Evolutionary conservation across 1,140 invertebrate species (phyloP), one percentile per base, ranked within the genome.

Genomic region (Acromyrmex charruanus): DNA sequence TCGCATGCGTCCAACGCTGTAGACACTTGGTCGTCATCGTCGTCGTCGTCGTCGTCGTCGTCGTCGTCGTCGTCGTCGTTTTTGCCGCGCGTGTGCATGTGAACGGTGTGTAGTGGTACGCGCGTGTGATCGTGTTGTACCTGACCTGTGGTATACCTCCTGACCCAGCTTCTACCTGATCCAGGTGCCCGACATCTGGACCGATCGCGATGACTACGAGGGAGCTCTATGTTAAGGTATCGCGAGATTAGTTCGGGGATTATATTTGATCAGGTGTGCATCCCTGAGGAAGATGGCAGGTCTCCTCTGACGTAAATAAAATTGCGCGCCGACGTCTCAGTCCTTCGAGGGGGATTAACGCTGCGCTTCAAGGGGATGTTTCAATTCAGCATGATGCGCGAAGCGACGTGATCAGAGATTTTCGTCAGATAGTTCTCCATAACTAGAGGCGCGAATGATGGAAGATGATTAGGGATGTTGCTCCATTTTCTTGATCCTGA

Each of bases 191-290:
- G 74, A 39, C 75, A 84, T 80, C 87, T 86, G 85, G 90, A 91
- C 89, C 88, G 28, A 82, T 84, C 71, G 82, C 87, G 68, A 95
- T 95, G 95, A 95, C 94, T 86, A 95, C 94, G 55, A 94, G 91
- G 89, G 94, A 95, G 89, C 93, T 95, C 59, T 95, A 95, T 92
- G 93, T 94, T 68, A 95, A 95, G 95, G 95, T 95, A 94, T 75
- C 68, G 28, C 71, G 68, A 68, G 25, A 21, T 7, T 75, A 14
- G 18, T 9, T 65, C 10, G 18, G 44, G 6, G 14, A 3, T 39
- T 18, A n/a, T 82, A 21, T 28, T 16, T 18, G 59, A 28, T 31
- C 59, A 53, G 44, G 16, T 58, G 49, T 63, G 31, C 16, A 74
- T 75, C 53, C 69, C 44, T 66, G 68, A 49, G n/a, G 80, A 84